Conservation (phyloP, 2,888 invertebrate species). For the Agapostemon virescens region DNA sequence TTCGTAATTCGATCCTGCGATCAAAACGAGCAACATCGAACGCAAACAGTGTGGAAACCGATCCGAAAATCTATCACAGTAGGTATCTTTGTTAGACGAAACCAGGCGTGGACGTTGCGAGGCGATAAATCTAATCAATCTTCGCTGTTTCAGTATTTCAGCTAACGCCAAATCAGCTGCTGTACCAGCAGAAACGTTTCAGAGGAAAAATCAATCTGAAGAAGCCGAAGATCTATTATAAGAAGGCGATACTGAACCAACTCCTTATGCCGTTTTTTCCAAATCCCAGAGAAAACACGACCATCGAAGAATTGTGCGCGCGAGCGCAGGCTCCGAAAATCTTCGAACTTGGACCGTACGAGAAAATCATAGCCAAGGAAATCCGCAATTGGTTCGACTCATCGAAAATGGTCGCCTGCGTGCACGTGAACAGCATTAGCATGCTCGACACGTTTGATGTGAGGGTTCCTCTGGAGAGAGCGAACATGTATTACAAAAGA, state of each 20-base stretch:
- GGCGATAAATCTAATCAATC: conserved; percentile 2
- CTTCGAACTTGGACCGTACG: conserved; percentile 84
- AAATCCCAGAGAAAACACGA: conserved; percentile 76
- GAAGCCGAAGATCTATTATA: conserved; percentile 86
- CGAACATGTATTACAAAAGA: conserved; percentile 86
- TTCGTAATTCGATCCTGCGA: conserved; percentile 12
- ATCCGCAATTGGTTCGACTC: conserved; percentile 86
- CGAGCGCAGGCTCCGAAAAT: conserved; percentile 72
- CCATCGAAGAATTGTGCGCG: conserved; percentile 81
- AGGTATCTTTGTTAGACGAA: conserved; percentile 29
- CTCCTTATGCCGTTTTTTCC: conserved; percentile 85
- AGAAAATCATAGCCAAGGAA: conserved; percentile 87
- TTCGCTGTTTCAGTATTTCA: conserved; percentile 72
- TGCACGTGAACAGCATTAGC: conserved; percentile 88
- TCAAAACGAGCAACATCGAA: background rate
- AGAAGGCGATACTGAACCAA: conserved; percentile 85
- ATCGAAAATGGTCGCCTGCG: conserved; percentile 87
- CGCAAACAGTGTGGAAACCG: conserved; percentile 26
- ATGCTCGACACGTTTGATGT: conserved; percentile 85
- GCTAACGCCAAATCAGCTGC: conserved; percentile 70
- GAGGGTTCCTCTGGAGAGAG: conserved; percentile 84
- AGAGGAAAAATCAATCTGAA: conserved; percentile 90
- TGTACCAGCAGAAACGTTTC: conserved; percentile 84
- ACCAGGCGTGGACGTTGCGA: background rate
- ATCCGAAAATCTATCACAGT: conserved; percentile 37